Evolutionary conservation across 2,113 vertebrate species (phyloP), one percentile per base, ranked within the genome.

Genomic region (Triplophysa siluroides): DNA sequence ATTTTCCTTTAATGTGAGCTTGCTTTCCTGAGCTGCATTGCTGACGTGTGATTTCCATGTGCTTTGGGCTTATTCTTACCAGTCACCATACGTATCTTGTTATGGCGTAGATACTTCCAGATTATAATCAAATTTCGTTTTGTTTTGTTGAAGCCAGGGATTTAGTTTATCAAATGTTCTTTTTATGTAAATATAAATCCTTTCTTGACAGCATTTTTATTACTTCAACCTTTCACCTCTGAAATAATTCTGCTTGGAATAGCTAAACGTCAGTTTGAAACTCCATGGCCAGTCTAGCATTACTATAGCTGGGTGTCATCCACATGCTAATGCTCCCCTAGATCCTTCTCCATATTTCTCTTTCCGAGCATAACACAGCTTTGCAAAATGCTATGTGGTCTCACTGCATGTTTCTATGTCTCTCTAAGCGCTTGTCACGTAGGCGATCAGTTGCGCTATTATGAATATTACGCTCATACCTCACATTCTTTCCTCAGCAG

Each of bases 321-420:
- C 76, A 81, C 76, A 81, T 81, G 24, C 65, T 70, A 76, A 81
- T 81, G 24, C 58, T 47, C 16, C 71, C 38, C 47, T 62, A 47
- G 50, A 3, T 33, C 43, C 41, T 56, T 61, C 12, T 29, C 16
- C 29, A 19, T 61, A 23, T 78, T 19, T 56, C 47, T 41, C 8
- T 69, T 8, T 38, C 33, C 6, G 12, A 43, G 64, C 52, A 56
- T 78, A 29, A n/a, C 24, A n/a, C 21, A 21, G 33, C 56, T 1
- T 38, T 50, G 66, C 54, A 58, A 62, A 69, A 52, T 52, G 56
- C 11, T 56, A 9, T 81, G 61, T 50, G 23, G 56, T 69, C n/a
- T 56, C 75, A 2, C 64, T 64, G 65, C 66, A 54, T 19, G 24
- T 29, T 76, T 76, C 24, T 63, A 24, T 74, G 18, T 56, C 52